phyloP scores from a whole-genome alignment of 2,888 invertebrate genomes.

The Pocota personata region DNA sequence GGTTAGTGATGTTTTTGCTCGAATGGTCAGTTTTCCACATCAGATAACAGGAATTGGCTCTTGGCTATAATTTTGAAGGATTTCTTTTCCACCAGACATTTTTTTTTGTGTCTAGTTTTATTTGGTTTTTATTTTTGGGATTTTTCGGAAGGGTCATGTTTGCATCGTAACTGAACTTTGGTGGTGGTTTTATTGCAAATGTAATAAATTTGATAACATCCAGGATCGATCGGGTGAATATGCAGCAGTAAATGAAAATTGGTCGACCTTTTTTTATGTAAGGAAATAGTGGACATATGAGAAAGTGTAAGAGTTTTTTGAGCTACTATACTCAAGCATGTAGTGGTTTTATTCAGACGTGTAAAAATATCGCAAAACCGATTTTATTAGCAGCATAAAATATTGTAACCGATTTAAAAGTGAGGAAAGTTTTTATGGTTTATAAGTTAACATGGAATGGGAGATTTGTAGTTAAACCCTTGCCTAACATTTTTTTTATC shows the following conservation, averaged over 20 bases:
- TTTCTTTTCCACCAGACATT: constrained; percentile 2
- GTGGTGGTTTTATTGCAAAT: constrained; percentile 5
- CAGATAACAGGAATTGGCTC: constrained; percentile 30
- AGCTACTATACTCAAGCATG: neutral
- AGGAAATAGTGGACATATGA: neutral
- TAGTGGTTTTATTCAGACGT: neutral
- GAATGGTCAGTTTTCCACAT: constrained; percentile 37
- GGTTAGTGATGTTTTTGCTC: constrained; percentile 22
- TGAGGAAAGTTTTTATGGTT: neutral
- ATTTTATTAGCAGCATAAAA: neutral
- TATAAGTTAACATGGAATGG: too few species aligned
- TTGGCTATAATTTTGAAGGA: constrained; percentile 27
- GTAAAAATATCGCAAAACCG: neutral
- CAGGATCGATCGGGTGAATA: neutral
- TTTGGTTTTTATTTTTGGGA: neutral
- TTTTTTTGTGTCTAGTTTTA: neutral
- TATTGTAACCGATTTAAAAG: neutral
- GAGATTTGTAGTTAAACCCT: too few species aligned
- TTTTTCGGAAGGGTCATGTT: constrained; percentile 1
- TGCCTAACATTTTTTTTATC: too few species aligned
- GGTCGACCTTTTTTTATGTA: neutral
- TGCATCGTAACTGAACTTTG: constrained; percentile 3
- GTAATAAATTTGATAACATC: constrained; percentile 25
- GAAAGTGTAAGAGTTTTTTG: neutral
- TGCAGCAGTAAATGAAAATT: constrained; percentile 9